phyloP scores from a whole-genome alignment of 1,140 invertebrate genomes.

The Drosophila grimshawi region DNA sequence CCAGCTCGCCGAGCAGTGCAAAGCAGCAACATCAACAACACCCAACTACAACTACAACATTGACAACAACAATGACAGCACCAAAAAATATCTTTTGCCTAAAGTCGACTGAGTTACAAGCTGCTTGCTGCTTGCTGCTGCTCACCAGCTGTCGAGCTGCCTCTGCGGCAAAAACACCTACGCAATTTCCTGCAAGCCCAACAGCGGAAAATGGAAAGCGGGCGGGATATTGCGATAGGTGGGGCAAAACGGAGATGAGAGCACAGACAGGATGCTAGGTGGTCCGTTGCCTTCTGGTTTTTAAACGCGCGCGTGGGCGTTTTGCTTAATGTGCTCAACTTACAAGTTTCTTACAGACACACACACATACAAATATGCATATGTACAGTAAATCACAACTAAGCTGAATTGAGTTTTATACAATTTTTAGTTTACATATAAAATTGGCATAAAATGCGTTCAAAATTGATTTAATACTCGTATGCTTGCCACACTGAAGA shows the following conservation, averaged over 20 bases:
- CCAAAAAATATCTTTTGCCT: constrained; percentile 5
- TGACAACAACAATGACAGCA: constrained; percentile 6
- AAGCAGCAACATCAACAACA: constrained; percentile 22
- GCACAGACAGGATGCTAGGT: constrained; percentile 46
- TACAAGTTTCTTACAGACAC: constrained; percentile 31
- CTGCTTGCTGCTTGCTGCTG: constrained; percentile 19
- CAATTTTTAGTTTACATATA: background rate
- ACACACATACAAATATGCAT: constrained; percentile 15
- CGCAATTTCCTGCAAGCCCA: constrained; percentile 77
- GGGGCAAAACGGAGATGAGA: constrained; percentile 39
- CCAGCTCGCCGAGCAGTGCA: constrained; percentile 56
- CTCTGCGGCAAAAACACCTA: constrained; percentile 69
- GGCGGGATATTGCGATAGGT: background rate
- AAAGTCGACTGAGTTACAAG: constrained; percentile 29
- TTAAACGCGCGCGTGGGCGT: constrained; percentile 41
- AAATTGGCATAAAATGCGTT: background rate
- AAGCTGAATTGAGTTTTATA: constrained; percentile 3
- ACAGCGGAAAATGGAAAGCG: constrained; percentile 67
- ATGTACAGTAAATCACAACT: constrained; percentile 25
- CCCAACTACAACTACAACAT: constrained; percentile 3
- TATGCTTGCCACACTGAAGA: background rate
- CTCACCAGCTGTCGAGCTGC: constrained; percentile 36
- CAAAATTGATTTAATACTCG: too few relatives aligned
- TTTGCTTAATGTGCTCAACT: constrained; percentile 56
- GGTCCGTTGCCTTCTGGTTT: constrained; percentile 37